A percentile compares a stretch with the other conserved stretches of the same genome.
phyloP scores from a whole-genome alignment of 2,113 vertebrate species.

The Scomber japonicus region DNA sequence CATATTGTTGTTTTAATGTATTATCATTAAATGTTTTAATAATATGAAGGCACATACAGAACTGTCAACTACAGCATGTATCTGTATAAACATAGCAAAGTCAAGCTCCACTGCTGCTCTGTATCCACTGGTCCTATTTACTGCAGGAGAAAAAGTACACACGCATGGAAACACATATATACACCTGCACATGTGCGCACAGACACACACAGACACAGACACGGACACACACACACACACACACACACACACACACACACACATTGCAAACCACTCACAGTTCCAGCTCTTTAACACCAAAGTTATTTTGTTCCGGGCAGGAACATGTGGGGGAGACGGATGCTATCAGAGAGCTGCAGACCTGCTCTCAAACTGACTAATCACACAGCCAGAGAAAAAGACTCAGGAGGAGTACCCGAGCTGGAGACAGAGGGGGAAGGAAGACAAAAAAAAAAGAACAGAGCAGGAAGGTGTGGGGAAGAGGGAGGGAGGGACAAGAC shows the following conservation, averaged over 20 bases:
- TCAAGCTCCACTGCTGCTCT: background rate
- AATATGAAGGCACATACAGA: too few species aligned
- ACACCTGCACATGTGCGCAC: background rate
- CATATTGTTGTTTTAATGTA: too few species aligned
- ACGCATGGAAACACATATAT: background rate
- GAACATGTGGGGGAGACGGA: constrained; percentile 35
- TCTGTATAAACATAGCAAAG: background rate
- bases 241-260: background rate
- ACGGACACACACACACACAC: background rate
- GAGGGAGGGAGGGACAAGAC: background rate
- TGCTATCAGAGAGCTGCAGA: constrained; percentile 70
- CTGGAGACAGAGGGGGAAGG: constrained; percentile 12
- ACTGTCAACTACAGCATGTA: too few species aligned
- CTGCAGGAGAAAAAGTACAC: background rate
- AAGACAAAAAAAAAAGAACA: background rate
- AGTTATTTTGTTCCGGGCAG: constrained; percentile 52
- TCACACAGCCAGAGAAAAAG: constrained; percentile 55
- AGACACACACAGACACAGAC: background rate
- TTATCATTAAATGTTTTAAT: too few species aligned
- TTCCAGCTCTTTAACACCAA: constrained; percentile 48
- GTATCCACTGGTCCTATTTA: background rate
- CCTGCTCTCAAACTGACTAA: constrained; percentile 67
- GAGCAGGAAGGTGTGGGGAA: background rate
- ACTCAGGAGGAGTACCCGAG: constrained; percentile 14
- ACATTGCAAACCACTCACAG: background rate